Conservation (phyloP, 2,113 vertebrate genomes). For the Antigone vipio region DNA sequence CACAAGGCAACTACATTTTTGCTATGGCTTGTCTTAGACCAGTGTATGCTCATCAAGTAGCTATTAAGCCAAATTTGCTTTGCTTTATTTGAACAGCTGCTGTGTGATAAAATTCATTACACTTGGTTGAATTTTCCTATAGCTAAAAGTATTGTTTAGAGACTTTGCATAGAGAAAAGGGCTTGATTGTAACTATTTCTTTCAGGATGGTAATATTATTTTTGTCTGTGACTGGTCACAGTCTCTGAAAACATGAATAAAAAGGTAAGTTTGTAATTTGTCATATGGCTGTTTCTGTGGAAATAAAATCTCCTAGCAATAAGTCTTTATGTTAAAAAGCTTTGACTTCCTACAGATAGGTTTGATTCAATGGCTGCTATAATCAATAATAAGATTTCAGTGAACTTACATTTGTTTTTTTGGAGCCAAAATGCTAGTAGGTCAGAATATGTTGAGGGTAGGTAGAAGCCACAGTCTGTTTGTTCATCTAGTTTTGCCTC, state of each 20-base stretch:
- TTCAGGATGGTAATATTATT: background rate
- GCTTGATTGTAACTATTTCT: background rate
- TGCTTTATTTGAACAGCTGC: slow-evolving; percentile 51
- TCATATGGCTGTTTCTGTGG: background rate
- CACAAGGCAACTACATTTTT: background rate
- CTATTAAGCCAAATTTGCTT: slow-evolving; percentile 37
- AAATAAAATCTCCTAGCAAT: background rate
- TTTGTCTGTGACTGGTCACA: background rate
- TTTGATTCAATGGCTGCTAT: background rate
- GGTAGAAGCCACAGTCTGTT: background rate
- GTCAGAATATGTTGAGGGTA: background rate
- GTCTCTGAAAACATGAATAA: background rate
- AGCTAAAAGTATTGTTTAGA: background rate
- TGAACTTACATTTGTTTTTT: background rate
- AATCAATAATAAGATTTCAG: background rate
- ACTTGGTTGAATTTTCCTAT: slow-evolving; percentile 5
- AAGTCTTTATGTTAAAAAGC: background rate
- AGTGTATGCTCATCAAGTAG: background rate
- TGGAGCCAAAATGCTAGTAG: background rate
- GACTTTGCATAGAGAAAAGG: background rate
- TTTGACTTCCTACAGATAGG: background rate
- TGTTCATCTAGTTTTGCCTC: background rate
- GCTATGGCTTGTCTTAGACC: background rate
- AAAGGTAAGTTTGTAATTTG: background rate
- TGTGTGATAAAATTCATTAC: slow-evolving; percentile 33